phyloP scores from a whole-genome alignment of 2,888 invertebrate species.

The Eurois occulta region DNA sequence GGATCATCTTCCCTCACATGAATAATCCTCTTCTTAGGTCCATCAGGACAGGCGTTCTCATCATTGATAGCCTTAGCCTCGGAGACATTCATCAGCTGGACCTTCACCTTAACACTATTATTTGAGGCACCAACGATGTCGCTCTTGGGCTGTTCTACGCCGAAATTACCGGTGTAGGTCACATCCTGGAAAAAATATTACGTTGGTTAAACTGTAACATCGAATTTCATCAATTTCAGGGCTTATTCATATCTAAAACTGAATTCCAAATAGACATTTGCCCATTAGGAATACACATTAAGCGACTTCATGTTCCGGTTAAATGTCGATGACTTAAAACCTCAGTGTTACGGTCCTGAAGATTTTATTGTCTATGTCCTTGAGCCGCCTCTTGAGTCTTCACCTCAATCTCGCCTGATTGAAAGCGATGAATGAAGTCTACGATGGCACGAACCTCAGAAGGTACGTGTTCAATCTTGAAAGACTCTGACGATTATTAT shows the following conservation, averaged over 20 bases:
- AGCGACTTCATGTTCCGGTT: not conserved
- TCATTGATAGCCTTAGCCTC: not conserved
- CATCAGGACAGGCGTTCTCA: constrained; percentile 29
- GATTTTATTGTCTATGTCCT: not conserved
- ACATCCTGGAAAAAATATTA: constrained; percentile 36
- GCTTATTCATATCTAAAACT: not conserved
- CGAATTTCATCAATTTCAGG: not conserved
- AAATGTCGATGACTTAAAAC: not conserved
- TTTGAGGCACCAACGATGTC: constrained; percentile 1
- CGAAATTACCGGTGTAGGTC: constrained; percentile 34
- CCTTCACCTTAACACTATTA: constrained; percentile 18
- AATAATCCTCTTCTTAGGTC: constrained; percentile 35
- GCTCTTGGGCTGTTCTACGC: not conserved
- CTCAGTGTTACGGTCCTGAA: not conserved
- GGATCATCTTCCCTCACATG: constrained; percentile 14
- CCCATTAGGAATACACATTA: not conserved
- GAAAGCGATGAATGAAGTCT: not conserved
- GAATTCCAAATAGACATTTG: not conserved
- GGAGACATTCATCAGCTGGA: constrained; percentile 35
- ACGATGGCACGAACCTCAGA: not conserved
- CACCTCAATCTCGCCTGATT: not conserved
- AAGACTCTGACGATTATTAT: not conserved
- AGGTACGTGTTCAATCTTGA: not conserved
- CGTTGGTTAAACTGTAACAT: not conserved
- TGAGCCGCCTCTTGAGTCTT: not conserved